A percentile compares a stretch with the other conserved stretches of the same genome.
These are phyloP conservation scores for Telmatochromis sp. DNA, from an alignment of 2,113 vertebrate genomes.

Conservation along the genomic window DNA sequence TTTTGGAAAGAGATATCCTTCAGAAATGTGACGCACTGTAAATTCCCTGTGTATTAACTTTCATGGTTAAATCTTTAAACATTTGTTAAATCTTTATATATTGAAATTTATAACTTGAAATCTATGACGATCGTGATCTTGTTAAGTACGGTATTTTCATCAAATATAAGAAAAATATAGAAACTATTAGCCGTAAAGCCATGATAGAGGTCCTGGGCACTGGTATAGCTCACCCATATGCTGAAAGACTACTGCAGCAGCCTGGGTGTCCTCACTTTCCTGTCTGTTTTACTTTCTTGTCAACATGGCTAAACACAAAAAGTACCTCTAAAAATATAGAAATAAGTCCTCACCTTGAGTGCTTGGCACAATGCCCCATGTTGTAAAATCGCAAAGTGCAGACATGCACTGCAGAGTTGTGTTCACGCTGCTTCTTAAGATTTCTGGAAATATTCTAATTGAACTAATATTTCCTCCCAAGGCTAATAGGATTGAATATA, in stretches of 20 bases:
- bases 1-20: neutral
- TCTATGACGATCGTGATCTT: neutral
- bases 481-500: constrained; percentile 43
- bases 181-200: constrained; percentile 17
- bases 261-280: neutral
- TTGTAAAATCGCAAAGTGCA: neutral
- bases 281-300: neutral
- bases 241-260: neutral
- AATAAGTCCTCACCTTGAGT: constrained; percentile 21
- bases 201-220: neutral
- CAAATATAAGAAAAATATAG: constrained; percentile 2
- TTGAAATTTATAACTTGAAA: neutral
- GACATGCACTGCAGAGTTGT: neutral
- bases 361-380: constrained; percentile 33
- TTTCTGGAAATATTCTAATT: constrained; percentile 13
- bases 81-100: neutral
- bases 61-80: neutral
- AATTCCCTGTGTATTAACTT: neutral
- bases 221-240: neutral
- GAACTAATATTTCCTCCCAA: constrained; percentile 19
- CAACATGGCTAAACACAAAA: neutral
- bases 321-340: neutral
- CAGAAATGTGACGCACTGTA: neutral
- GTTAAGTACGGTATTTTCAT: neutral
- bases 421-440: constrained; percentile 9